Conservation (phyloP, 2,888 invertebrate species). For the Troglohyphantes excavatus region DNA sequence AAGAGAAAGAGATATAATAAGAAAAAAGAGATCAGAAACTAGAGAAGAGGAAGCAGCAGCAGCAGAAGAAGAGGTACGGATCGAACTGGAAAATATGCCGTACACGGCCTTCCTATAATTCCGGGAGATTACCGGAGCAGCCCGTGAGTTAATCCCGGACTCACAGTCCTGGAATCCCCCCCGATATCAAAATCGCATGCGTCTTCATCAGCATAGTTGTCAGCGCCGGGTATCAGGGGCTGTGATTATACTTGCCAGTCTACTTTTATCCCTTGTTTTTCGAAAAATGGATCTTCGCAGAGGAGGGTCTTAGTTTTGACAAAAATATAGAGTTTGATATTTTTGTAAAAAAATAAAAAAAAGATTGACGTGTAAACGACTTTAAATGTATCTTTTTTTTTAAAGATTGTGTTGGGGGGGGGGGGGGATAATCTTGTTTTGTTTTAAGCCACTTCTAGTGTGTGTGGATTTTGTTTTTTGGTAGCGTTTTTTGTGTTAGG, state of each 20-base stretch:
- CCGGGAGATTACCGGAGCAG: conserved; percentile 76
- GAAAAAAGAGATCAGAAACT: conserved; percentile 10
- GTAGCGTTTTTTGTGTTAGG: not conserved
- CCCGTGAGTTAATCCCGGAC: conserved; percentile 73
- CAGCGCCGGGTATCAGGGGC: conserved; percentile 54
- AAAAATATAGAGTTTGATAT: conserved; percentile 7
- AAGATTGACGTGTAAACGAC: conserved; percentile 35
- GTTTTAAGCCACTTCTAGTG: not conserved
- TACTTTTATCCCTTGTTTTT: conserved; percentile 42
- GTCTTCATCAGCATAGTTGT: conserved; percentile 75
- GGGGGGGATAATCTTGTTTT: not conserved
- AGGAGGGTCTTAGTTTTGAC: conserved; percentile 22
- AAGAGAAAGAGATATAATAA: conserved; percentile 6
- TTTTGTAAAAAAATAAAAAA: too few species aligned
- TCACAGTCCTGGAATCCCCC: conserved; percentile 57
- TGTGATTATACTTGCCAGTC: conserved; percentile 66
- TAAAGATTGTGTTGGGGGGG: not conserved
- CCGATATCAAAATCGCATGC: conserved; percentile 77
- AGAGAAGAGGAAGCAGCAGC: conserved; percentile 23
- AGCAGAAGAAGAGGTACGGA: conserved; percentile 16
- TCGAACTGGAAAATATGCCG: conserved; percentile 71
- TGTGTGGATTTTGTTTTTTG: not conserved
- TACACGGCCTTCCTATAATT: conserved; percentile 72
- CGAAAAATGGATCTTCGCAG: conserved; percentile 59
- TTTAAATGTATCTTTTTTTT: conserved; percentile 45